These are phyloP conservation scores for Chorisops tibialis DNA, from an alignment of 2,888 invertebrate species.

Conservation along the genomic window DNA sequence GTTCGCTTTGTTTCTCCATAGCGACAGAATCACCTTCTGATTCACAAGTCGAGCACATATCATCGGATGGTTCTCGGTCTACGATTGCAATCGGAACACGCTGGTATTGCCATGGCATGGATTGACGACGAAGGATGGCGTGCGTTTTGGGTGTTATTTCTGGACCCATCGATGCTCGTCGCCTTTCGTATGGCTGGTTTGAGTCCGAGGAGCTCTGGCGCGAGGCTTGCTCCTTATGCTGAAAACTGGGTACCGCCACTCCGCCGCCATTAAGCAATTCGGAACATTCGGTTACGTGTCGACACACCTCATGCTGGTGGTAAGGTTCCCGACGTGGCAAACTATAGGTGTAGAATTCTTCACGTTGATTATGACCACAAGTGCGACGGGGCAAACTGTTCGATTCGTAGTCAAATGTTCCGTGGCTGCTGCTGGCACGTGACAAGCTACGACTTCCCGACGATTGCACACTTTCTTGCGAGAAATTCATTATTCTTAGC, in stretches of 20 bases:
- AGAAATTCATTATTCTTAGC: conserved; percentile 13
- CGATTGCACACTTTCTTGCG: conserved; percentile 26
- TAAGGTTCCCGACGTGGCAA: conserved; percentile 45
- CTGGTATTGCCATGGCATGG: conserved; percentile 35
- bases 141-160: conserved; percentile 34
- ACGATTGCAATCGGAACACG: conserved; percentile 46
- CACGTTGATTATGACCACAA: conserved; percentile 47
- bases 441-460: conserved; percentile 5
- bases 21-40: conserved; percentile 31
- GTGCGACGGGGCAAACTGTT: conserved; percentile 50
- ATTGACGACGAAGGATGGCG: conserved; percentile 28
- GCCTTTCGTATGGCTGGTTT: conserved; percentile 1
- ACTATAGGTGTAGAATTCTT: conserved; percentile 48
- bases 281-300: conserved; percentile 49
- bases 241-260: conserved; percentile 14
- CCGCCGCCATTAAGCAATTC: conserved; percentile 42
- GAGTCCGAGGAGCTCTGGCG: conserved; percentile 34
- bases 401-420: conserved; percentile 47
- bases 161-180: conserved; percentile 28
- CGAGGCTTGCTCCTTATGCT: conserved; percentile 13
- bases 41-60: conserved; percentile 35
- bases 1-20: neutral
- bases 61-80: conserved; percentile 27
- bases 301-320: conserved; percentile 45
- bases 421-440: conserved; percentile 19